These are phyloP conservation scores for Gerris lacustris DNA, from an alignment of 2,888 invertebrate genomes.

Conservation along the genomic window DNA sequence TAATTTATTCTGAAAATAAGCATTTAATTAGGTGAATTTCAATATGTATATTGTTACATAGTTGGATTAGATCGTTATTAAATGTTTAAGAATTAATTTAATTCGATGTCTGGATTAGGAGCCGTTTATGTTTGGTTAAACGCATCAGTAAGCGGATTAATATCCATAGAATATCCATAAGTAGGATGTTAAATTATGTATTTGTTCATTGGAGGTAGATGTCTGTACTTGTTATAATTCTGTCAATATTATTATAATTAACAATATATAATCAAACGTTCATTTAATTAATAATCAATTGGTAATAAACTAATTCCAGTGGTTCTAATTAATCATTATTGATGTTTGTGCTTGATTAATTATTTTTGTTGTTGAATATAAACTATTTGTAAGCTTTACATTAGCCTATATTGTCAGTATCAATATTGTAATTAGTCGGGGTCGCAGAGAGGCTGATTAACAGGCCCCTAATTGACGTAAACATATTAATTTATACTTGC, in stretches of 20 bases:
- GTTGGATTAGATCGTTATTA: too few species aligned
- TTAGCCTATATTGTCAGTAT: neutral
- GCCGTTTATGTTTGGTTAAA: too few species aligned
- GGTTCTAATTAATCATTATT: neutral
- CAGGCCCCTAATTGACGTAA: constrained; percentile 3
- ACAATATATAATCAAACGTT: neutral
- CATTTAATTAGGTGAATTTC: too few species aligned
- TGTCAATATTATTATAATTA: neutral
- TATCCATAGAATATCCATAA: too few species aligned
- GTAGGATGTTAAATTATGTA: too few species aligned
- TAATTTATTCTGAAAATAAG: too few species aligned
- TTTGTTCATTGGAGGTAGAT: too few species aligned
- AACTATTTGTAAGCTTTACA: neutral
- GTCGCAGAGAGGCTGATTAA: neutral
- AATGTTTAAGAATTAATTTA: too few species aligned
- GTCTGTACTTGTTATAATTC: too few species aligned
- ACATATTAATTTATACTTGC: constrained; percentile 5
- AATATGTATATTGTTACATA: too few species aligned
- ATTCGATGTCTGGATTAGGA: too few species aligned
- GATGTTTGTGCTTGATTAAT: constrained; percentile 1
- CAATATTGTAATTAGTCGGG: constrained; percentile 1
- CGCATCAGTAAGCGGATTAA: too few species aligned
- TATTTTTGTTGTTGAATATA: constrained; percentile 5
- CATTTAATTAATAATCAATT: constrained; percentile 1
- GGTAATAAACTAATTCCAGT: neutral